A percentile compares a stretch with the other conserved stretches of the same genome.
Evolutionary conservation across 2,888 invertebrate genomes (phyloP).

Genomic region (Apodemia zela): DNA sequence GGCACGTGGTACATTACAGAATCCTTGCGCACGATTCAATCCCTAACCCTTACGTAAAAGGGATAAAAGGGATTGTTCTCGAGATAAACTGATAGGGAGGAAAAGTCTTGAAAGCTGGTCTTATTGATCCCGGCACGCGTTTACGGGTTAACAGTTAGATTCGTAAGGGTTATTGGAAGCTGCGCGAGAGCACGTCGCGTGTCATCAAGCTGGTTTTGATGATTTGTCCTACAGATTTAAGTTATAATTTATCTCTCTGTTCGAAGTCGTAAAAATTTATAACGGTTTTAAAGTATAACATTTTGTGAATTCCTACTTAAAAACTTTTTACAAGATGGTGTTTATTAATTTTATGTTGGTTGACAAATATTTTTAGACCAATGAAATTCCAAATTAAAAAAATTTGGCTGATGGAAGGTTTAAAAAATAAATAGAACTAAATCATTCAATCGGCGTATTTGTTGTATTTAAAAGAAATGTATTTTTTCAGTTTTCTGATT

Average conservation of each 20-base stretch:
- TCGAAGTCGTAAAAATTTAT: conserved; percentile 12
- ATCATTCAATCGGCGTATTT: no score
- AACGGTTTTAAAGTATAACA: neutral
- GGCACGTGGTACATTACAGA: conserved; percentile 70
- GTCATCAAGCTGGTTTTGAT: conserved; percentile 26
- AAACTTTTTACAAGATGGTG: neutral
- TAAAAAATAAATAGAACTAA: no score
- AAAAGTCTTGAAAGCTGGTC: conserved; percentile 57
- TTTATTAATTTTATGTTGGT: neutral
- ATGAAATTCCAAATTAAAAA: no score
- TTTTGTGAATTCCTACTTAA: neutral
- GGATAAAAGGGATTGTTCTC: conserved; percentile 61
- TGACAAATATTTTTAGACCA: no score
- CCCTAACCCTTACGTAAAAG: conserved; percentile 55
- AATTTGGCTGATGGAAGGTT: no score
- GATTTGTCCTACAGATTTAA: conserved; percentile 23
- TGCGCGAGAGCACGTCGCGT: conserved; percentile 60
- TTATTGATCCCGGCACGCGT: conserved; percentile 71
- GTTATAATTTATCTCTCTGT: conserved; percentile 11
- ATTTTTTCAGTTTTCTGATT: no score
- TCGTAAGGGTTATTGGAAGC: conserved; percentile 47
- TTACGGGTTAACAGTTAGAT: conserved; percentile 56
- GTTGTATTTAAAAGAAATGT: no score
- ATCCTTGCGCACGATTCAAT: conserved; percentile 69
- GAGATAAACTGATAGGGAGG: conserved; percentile 58